Percentiles rank a stretch among this genome's conserved stretches.
Evolutionary conservation across 2,797 vertebrate genomes (phyloP).

Genomic region (Rhadinocentrus ornatus): DNA sequence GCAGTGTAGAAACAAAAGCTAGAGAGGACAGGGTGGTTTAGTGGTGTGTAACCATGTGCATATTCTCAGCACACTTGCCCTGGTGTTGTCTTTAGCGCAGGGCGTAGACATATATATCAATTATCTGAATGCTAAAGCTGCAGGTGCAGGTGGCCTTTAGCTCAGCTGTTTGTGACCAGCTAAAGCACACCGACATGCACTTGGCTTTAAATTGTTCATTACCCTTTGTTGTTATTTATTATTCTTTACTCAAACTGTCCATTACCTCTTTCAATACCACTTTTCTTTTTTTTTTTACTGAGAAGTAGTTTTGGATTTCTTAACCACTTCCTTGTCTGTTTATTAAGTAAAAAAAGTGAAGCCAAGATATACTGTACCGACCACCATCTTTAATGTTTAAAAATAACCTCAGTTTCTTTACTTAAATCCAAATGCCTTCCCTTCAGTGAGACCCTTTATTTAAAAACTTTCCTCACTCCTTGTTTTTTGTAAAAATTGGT

Average conservation of each 20-base stretch:
- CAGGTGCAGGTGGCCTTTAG: not conserved
- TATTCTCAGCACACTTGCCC: conserved; percentile 11
- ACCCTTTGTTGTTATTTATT: not conserved
- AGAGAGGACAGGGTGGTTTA: conserved; percentile 3
- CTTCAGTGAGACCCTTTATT: not conserved
- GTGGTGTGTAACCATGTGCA: conserved; percentile 6
- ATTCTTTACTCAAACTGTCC: not conserved
- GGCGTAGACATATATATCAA: not conserved
- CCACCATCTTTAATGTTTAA: not conserved
- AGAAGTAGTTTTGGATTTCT: not conserved
- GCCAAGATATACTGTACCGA: not conserved
- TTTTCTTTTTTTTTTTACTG: not conserved
- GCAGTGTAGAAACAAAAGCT: conserved; percentile 42
- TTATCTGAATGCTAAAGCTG: not conserved
- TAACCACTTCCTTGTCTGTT: not conserved
- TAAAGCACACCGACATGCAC: not conserved
- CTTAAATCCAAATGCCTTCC: not conserved
- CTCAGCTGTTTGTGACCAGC: not conserved
- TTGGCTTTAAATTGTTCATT: not conserved
- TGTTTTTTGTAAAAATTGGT: not conserved
- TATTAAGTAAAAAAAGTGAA: not conserved
- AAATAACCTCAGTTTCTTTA: not conserved
- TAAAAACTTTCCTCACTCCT: not conserved
- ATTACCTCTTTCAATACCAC: not conserved
- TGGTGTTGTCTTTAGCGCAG: conserved; percentile 11